Evolutionary conservation across 2,797 vertebrate genomes (phyloP).

Genomic region (Periparus ater): DNA sequence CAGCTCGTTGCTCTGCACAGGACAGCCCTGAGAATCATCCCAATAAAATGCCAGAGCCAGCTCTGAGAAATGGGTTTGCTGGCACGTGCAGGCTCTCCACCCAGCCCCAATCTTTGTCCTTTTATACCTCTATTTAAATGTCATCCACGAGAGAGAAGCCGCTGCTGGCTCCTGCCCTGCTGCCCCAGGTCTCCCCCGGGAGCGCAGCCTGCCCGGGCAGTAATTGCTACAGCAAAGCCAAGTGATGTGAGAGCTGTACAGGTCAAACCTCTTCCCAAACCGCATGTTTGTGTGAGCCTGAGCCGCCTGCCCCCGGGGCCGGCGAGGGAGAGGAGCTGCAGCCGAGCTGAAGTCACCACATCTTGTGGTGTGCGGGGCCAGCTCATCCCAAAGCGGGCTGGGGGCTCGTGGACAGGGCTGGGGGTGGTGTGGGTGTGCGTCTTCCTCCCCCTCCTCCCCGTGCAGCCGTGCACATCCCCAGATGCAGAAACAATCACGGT

Average conservation of each 20-base stretch:
- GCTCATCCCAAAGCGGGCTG: not conserved
- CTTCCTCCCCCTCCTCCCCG: not conserved
- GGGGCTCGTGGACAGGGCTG: not conserved
- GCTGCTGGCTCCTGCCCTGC: not conserved
- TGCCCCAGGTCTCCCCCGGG: not conserved
- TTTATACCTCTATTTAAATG: not conserved
- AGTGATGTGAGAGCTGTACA: not conserved
- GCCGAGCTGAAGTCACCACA: not conserved
- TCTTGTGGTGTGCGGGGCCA: not conserved
- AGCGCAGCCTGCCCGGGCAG: not conserved
- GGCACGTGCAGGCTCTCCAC: not conserved
- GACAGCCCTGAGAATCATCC: not conserved
- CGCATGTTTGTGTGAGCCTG: not conserved
- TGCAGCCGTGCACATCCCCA: not conserved
- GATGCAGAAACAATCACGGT: constrained; percentile 55
- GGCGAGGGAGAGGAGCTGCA: not conserved
- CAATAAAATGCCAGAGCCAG: rapidly evolving
- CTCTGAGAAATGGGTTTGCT: not conserved
- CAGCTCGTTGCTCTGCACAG: not conserved
- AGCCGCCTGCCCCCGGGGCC: not conserved
- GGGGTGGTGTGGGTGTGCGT: not conserved
- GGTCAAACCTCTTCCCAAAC: not conserved
- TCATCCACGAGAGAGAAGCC: rapidly evolving
- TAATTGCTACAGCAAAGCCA: not conserved
- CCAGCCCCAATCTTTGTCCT: not conserved